These are phyloP conservation scores for Phenacoccus solenopsis DNA, from an alignment of 1,140 invertebrate genomes.

Conservation along the genomic window DNA sequence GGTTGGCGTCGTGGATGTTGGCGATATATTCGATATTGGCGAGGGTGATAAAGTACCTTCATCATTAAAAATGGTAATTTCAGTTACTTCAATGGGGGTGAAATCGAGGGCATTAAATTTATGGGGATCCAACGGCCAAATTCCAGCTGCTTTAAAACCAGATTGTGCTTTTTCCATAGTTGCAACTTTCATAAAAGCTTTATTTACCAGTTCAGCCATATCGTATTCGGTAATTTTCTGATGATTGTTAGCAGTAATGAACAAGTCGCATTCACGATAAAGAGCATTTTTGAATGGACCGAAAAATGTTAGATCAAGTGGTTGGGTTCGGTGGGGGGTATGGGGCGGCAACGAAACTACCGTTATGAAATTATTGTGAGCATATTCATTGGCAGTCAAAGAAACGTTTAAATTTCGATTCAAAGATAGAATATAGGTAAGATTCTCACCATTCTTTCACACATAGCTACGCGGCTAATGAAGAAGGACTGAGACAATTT, in stretches of 20 bases:
- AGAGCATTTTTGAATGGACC: conserved; percentile 31
- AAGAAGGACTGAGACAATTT: too few relatives aligned
- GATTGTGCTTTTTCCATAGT: not conserved
- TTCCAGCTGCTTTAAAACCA: not conserved
- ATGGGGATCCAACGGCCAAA: not conserved
- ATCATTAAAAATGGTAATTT: too few relatives aligned
- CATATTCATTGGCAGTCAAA: conserved; percentile 22
- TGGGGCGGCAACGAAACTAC: conserved; percentile 33
- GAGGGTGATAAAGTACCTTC: too few relatives aligned
- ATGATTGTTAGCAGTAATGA: not conserved
- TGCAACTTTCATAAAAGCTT: not conserved
- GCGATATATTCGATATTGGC: too few relatives aligned
- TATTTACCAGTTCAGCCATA: not conserved
- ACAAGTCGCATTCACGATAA: not conserved
- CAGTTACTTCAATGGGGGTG: too few relatives aligned
- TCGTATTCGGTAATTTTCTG: not conserved
- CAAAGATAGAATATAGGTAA: too few relatives aligned
- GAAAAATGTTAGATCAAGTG: conserved; percentile 32
- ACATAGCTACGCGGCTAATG: too few relatives aligned
- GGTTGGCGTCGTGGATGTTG: too few relatives aligned
- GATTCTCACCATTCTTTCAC: too few relatives aligned
- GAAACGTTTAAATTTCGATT: too few relatives aligned
- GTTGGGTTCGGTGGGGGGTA: conserved; percentile 32
- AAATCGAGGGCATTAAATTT: too few relatives aligned
- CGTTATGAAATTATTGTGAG: conserved; percentile 31